These are phyloP conservation scores for Philopedon plagiatum DNA, from an alignment of 2,888 invertebrate genomes.

Conservation along the genomic window DNA sequence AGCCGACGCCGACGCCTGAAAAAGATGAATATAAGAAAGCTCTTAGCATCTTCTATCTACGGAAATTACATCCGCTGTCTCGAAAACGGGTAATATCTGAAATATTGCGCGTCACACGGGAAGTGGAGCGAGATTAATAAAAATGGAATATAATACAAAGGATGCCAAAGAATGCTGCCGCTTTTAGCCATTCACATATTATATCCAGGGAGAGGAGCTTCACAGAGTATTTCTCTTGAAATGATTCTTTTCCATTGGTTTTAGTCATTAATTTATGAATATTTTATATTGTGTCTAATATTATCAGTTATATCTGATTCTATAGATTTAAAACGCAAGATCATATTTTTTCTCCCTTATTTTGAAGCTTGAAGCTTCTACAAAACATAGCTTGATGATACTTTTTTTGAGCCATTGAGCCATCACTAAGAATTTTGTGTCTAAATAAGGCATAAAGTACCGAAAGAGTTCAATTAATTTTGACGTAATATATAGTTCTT, in stretches of 20 bases:
- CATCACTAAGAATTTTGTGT: no score
- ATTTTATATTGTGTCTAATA: no score
- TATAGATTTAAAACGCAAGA: no score
- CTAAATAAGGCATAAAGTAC: no score
- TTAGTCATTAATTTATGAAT: neutral
- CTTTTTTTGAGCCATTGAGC: no score
- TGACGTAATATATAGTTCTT: no score
- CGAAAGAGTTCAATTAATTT: no score
- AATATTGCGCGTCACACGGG: conserved; percentile 52
- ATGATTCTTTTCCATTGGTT: conserved; percentile 12
- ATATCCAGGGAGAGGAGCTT: conserved; percentile 16
- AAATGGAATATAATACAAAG: conserved; percentile 49
- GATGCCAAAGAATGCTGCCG: conserved; percentile 40
- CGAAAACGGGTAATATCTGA: conserved; percentile 51
- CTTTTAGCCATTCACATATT: conserved; percentile 39
- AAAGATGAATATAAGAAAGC: conserved; percentile 44
- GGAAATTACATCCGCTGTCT: conserved; percentile 50
- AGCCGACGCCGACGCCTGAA: conserved; percentile 27
- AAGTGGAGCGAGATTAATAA: conserved; percentile 52
- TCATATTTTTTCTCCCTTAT: no score
- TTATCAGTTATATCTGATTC: no score
- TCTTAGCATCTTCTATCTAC: conserved; percentile 42
- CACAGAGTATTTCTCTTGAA: conserved; percentile 27
- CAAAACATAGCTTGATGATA: no score
- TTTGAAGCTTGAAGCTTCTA: no score